Evolutionary conservation across 35 echinoderm and acorn worm genomes (phyloP), one percentile per base, ranked within the genome.

Genomic region (Diadema setosum): DNA sequence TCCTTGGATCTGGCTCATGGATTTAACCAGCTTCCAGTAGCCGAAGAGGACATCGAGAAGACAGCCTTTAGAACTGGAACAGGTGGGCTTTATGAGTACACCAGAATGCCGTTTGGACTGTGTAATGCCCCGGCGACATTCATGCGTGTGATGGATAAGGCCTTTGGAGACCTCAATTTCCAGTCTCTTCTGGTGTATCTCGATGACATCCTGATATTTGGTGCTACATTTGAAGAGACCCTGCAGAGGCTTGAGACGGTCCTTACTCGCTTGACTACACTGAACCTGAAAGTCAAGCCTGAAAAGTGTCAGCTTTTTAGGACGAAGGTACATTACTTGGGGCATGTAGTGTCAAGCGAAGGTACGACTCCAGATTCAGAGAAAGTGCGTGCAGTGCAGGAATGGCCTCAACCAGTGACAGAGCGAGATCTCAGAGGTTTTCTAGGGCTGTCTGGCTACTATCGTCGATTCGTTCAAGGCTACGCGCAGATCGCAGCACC

Each of bases 121-220:
- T 82, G 73, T 16, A 95, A 95, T 50, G 84, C 81, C 5, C 92
- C 92, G 8, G 87, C 42, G 18, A 94, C 89, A 5, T 95, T 84
- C 59, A 81, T 75, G 78, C 21, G 78, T 12, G 15, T 91, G n/a
- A 95, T 91, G 93, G 90, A 92, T 35, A 18, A 46, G 5, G 55
- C 42, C n/a, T 91, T 96, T 44, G 52, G 90, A 23, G 90, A 92
- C 20, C 37, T 42, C 5, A 92, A 92, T 49, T 81, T 96, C 30
- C 81, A 87, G 44, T 43, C 81, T 1, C 32, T 92, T 2, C 81
- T 96, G 18, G 58, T 87, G n/a, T 91, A 95, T 75, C 25, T 95
- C 45, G 93, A 95, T 65, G 84, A 95, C 60, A 84, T 93, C 15
- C 86, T 96, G 0, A 82, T 96, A 21, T 96, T 92, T 81, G 85